Evolutionary conservation across 2,888 invertebrate genomes (phyloP).

Genomic region (Drosophila nr. perissopoda): DNA sequence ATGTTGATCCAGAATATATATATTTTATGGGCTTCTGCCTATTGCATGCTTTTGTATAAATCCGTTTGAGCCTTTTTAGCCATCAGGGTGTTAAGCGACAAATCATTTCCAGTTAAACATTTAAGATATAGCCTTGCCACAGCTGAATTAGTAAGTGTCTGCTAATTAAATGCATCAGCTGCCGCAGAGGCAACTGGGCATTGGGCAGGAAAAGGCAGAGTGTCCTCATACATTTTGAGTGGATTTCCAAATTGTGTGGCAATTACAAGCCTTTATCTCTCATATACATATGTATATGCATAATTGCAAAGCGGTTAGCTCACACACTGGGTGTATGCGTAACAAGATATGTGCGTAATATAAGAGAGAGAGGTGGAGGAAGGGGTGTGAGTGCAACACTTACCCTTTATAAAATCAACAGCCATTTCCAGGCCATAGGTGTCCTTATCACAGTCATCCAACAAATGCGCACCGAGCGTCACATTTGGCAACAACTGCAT

Average conservation of each 20-base stretch:
- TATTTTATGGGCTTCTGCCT: neutral
- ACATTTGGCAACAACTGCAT: slow-evolving; percentile 90
- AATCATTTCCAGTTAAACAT: neutral
- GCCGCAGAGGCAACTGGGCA: neutral
- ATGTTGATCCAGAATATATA: neutral
- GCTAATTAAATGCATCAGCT: slow-evolving; percentile 36
- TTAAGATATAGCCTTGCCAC: neutral
- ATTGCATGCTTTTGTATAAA: neutral
- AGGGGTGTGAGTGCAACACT: slow-evolving; percentile 73
- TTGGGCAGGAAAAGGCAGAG: neutral
- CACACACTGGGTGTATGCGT: neutral
- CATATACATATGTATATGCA: slow-evolving; percentile 31
- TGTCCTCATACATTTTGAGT: slow-evolving; percentile 26
- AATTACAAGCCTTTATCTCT: neutral
- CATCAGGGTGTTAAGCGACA: neutral
- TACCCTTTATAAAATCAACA: slow-evolving; percentile 98
- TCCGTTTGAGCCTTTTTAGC: neutral
- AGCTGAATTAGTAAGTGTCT: slow-evolving; percentile 8
- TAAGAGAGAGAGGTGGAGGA: neutral
- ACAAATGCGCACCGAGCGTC: slow-evolving; percentile 93
- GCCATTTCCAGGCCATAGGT: slow-evolving; percentile 98
- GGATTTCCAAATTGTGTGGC: neutral
- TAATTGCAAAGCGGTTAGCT: slow-evolving; percentile 14
- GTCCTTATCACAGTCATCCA: slow-evolving; percentile 98
- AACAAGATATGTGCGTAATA: neutral